Evolutionary conservation across 2,888 invertebrate genomes (phyloP), one percentile per base, ranked within the genome.

Genomic region (Ophion ellenae): DNA sequence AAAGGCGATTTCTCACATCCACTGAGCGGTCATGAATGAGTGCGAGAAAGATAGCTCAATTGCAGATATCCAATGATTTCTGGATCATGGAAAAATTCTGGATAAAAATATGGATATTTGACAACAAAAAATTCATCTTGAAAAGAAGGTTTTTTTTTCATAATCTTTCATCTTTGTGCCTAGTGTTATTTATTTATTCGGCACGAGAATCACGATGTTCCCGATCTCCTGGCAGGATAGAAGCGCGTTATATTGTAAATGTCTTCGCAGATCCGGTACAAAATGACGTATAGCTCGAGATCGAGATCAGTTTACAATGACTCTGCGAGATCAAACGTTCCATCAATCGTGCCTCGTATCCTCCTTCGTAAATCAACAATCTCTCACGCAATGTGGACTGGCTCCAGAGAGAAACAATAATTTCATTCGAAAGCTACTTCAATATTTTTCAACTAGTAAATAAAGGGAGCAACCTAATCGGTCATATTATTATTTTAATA

Each of bases 221-320:
- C 57, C 10, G 59, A 73, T 59, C 36, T 59, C 36, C n/a, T 32
- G 20, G 32, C 66, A 66, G 71, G 64, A 32, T n/a, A 20, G 57
- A 76, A 57, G 70, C 20, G 24, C 36, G 64, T 67, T 11, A 61
- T 28, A 24, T 69, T 78, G 17, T 59, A 67, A 67, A 77, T 24
- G 2, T 45, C 66, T 40, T 36, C 57, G 20, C 17, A 40, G 24
- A 14, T 69, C 24, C 70, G 61, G 7, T 63, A 32, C 11, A 28
- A 75, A 63, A 61, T 45, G 40, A 28, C 45, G 4, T 17, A 53
- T 17, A 53, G 17, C 53, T 53, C 32, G 17, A 32, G 61, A 61
- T 61, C 57, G 20, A 9, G 20, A 20, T 61, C 61, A 61, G 61
- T 17, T 53, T 17, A 17, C 14, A 53, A 53, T 53, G 53, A 53